Percentiles rank a stretch among this genome's conserved stretches.
Evolutionary conservation across 2,888 invertebrate genomes (phyloP).

Genomic region (Epistrophella euchroma): DNA sequence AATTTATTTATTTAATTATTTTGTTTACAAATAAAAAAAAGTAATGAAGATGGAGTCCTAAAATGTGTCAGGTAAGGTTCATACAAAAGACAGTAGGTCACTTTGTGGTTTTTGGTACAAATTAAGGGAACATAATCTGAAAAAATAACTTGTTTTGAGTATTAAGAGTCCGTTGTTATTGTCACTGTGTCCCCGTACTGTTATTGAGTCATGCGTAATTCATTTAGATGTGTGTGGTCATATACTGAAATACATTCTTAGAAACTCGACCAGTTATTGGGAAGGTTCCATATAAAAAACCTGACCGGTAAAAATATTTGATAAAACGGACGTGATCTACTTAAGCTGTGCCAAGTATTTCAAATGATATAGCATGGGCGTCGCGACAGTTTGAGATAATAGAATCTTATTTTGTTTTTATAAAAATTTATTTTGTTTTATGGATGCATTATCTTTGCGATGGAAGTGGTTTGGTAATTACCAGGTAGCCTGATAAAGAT

Average conservation of each 20-base stretch:
- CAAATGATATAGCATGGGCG: not conserved
- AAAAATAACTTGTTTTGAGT: not conserved
- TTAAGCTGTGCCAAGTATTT: not conserved
- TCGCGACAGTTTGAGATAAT: not conserved
- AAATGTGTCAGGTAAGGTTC: too few relatives aligned
- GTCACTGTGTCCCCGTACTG: not conserved
- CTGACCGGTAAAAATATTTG: not conserved
- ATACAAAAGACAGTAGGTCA: not conserved
- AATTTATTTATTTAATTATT: too few relatives aligned
- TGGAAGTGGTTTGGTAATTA: not conserved
- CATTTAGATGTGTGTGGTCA: conserved; percentile 22
- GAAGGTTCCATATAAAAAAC: not conserved
- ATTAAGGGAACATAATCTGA: not conserved
- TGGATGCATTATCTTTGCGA: not conserved
- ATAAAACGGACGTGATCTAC: not conserved
- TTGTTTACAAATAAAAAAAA: too few relatives aligned
- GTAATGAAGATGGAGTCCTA: too few relatives aligned
- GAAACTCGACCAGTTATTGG: conserved; percentile 7
- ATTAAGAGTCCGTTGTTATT: too few relatives aligned
- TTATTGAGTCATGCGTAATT: conserved; percentile 7
- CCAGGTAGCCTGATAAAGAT: not conserved
- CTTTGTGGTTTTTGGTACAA: not conserved
- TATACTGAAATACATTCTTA: not conserved
- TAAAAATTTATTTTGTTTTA: not conserved
- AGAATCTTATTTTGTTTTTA: not conserved